phyloP scores from a whole-genome alignment of 1,140 invertebrate species.

The Panagrolaimus sp. region DNA sequence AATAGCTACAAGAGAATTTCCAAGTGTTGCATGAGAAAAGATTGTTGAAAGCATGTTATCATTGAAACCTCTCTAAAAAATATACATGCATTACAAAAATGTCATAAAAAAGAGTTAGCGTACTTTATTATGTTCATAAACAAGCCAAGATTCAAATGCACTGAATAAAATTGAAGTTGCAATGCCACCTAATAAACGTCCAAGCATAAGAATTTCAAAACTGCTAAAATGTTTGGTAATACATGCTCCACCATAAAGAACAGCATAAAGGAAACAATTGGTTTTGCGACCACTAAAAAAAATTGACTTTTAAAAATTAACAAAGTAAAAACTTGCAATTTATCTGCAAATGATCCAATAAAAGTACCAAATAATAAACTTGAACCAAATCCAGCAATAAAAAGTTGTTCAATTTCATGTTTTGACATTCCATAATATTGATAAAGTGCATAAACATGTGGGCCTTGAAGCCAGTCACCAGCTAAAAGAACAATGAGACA shows the following conservation, averaged over 20 bases:
- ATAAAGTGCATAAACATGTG: constrained; percentile 69
- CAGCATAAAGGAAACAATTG: constrained; percentile 64
- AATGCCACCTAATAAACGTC: constrained; percentile 67
- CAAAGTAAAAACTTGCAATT: constrained; percentile 59
- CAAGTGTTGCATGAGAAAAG: constrained; percentile 67
- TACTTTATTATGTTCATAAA: constrained; percentile 67
- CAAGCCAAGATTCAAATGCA: constrained; percentile 70
- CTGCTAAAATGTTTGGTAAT: constrained; percentile 64
- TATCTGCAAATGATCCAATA: constrained; percentile 66
- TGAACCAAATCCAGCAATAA: constrained; percentile 68
- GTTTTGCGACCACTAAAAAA: constrained; percentile 60
- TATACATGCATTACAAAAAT: constrained; percentile 32
- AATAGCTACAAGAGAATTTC: constrained; percentile 69
- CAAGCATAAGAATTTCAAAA: constrained; percentile 63
- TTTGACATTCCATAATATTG: constrained; percentile 67
- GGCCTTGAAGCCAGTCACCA: constrained; percentile 71
- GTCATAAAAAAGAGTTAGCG: constrained; percentile 17
- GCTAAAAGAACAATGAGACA: background rate
- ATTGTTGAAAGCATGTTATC: constrained; percentile 63
- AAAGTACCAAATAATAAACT: constrained; percentile 68
- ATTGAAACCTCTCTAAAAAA: constrained; percentile 61
- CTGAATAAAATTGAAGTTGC: constrained; percentile 70
- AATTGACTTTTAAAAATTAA: constrained; percentile 11
- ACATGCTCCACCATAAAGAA: constrained; percentile 67
- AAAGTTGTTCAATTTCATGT: constrained; percentile 66